Evolutionary conservation across 92 coral and sea anemone species (phyloP).

Genomic region (Phymanthus crucifer): DNA sequence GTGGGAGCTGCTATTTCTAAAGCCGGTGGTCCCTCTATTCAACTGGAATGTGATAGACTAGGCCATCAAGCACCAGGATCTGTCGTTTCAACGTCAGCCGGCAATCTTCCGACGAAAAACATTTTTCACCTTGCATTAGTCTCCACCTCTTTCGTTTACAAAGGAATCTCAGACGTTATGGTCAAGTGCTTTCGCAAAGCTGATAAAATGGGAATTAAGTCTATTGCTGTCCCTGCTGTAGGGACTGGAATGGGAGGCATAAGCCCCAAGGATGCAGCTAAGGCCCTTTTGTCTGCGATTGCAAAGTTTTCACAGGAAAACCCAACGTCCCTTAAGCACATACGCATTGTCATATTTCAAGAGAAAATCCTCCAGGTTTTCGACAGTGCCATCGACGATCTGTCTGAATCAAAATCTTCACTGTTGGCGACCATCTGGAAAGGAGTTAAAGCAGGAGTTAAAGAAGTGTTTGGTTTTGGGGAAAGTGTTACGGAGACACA

Average conservation of each 20-base stretch:
- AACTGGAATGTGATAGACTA: slow-evolving; percentile 41
- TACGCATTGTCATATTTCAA: slow-evolving; percentile 18
- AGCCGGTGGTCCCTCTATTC: slow-evolving; percentile 69
- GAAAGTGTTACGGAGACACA: background rate
- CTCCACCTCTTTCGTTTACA: background rate
- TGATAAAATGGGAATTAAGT: slow-evolving; percentile 31
- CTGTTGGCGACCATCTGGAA: background rate
- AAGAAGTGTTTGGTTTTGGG: background rate
- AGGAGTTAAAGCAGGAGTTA: background rate
- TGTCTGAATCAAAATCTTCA: background rate
- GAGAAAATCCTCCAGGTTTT: background rate
- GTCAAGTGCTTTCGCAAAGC: slow-evolving; percentile 24
- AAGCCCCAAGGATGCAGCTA: slow-evolving; percentile 5
- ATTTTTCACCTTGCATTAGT: background rate
- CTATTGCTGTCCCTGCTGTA: slow-evolving; percentile 77
- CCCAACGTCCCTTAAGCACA: background rate
- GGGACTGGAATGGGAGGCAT: slow-evolving; percentile 59
- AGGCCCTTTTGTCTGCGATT: background rate
- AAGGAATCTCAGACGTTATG: background rate
- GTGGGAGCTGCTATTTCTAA: slow-evolving; percentile 64
- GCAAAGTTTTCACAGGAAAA: background rate
- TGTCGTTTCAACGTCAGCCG: slow-evolving; percentile 63
- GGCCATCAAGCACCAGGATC: slow-evolving; percentile 37
- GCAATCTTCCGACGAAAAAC: slow-evolving; percentile 74
- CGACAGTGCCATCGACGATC: slow-evolving; percentile 9